These are phyloP conservation scores for Caenorhabditis doughertyi DNA, from an alignment of 2,888 invertebrate species.

Conservation along the genomic window DNA sequence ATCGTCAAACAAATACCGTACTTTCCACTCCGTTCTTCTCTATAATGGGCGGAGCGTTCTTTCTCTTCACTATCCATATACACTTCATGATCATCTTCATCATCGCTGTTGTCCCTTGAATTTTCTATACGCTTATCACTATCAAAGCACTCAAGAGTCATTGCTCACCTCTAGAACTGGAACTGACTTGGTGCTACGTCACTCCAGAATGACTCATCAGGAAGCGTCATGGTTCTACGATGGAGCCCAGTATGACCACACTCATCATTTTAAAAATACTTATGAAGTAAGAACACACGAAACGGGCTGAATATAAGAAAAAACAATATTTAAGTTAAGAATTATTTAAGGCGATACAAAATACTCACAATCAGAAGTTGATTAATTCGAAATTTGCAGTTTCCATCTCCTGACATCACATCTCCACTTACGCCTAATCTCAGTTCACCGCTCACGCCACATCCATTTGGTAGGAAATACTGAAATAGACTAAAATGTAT, in stretches of 20 bases:
- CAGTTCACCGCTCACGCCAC: conserved; percentile 51
- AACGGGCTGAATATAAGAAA: neutral
- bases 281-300: conserved; percentile 21
- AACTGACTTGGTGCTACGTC: conserved; percentile 42
- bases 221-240: conserved; percentile 33
- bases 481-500: neutral
- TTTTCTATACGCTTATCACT: conserved; percentile 15
- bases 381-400: conserved; percentile 41
- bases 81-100: conserved; percentile 52
- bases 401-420: conserved; percentile 43
- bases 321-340: neutral
- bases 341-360: neutral
- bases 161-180: conserved; percentile 22
- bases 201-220: conserved; percentile 41
- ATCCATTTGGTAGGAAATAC: conserved; percentile 33
- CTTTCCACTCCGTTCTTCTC: conserved; percentile 42
- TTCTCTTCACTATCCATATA: conserved; percentile 29
- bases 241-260: conserved; percentile 34
- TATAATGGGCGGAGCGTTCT: conserved; percentile 40
- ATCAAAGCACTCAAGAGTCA: conserved; percentile 19
- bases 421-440: conserved; percentile 55
- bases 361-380: neutral
- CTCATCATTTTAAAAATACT: conserved; percentile 3
- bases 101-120: conserved; percentile 19
- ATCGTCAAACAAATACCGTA: conserved; percentile 63